Evolutionary conservation across 1,140 invertebrate species (phyloP).

Genomic region (Bacillus rossius): DNA sequence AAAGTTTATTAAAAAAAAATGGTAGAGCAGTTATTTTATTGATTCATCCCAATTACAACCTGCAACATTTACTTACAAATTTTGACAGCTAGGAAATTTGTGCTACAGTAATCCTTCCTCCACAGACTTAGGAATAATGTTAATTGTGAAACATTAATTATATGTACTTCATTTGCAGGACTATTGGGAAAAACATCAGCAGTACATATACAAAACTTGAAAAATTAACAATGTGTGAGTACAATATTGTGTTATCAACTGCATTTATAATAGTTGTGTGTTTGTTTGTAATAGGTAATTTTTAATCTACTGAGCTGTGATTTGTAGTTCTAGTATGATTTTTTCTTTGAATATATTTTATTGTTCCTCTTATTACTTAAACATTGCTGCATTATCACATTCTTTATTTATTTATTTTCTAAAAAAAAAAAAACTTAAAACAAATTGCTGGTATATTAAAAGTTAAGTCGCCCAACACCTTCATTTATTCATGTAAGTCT

Average conservation of each 20-base stretch:
- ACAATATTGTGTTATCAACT: not conserved
- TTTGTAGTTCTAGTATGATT: constrained; percentile 14
- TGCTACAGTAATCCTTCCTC: too few relatives aligned
- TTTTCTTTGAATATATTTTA: constrained; percentile 2
- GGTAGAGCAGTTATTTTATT: too few relatives aligned
- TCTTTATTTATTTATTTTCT: too few relatives aligned
- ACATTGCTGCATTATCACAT: constrained; percentile 12
- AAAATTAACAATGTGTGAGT: constrained; percentile 89
- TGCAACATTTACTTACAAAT: too few relatives aligned
- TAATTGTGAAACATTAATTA: too few relatives aligned
- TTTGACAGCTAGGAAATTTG: too few relatives aligned
- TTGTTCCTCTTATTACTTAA: constrained; percentile 6
- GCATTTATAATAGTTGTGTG: not conserved
- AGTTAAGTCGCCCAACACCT: too few relatives aligned
- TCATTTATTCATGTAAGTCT: too few relatives aligned
- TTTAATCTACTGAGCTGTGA: not conserved
- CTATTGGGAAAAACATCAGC: constrained; percentile 91
- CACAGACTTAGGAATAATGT: too few relatives aligned
- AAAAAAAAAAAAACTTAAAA: not conserved
- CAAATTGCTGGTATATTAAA: constrained; percentile 1
- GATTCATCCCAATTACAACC: too few relatives aligned
- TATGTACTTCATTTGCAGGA: constrained; percentile 51
- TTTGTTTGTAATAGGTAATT: not conserved
- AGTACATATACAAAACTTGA: constrained; percentile 96
- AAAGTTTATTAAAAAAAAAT: too few relatives aligned